Evolutionary conservation across 2,113 vertebrate genomes (phyloP), one percentile per base, ranked within the genome.

Genomic region (Kryptolebias marmoratus): DNA sequence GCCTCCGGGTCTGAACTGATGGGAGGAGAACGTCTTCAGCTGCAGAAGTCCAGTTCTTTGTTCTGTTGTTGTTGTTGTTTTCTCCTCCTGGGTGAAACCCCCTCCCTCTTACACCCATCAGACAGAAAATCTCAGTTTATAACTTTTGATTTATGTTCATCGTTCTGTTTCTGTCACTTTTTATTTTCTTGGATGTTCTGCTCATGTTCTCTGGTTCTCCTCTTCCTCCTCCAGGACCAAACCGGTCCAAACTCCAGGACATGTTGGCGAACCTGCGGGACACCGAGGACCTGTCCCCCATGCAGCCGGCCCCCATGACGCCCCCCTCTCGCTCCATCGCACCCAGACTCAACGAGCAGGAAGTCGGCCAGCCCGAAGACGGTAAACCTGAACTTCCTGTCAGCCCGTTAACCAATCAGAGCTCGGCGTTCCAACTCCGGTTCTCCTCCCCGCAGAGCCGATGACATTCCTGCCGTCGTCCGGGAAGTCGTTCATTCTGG

Each of bases 181-280:
- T 36, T 36, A 4, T 7, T 36, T 36, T 7, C 7, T 3, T 36
- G 32, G 22, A 30, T 13, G 11, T 5, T 57, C 30, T 57, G 55
- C 53, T 30, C 4, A 55, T 22, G 1, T 54, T 42, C 6, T 48
- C 54, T 36, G 4, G 14, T 18, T 27, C 39, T n/a, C 27, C 2
- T 48, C 48, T 8, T 28, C 27, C 11, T 65, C 72, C 54, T 42
- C 10, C 76, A 93, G 93, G 92, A 58, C 92, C 91, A 0, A 93
- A 93, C 93, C 94, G 96, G 74, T 97, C 97, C 68, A 98, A 98
- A 87, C 95, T 98, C 15, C 97, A 98, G 94, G 97, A 98, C 89
- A 98, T 98, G 97, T 86, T 98, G 92, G 96, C 97, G 70, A 98
- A 97, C 86, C 95, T 98, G 88, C 94, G 96, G 86, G 97, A 98